Percentiles rank a stretch among this genome's conserved stretches.
Conservation (phyloP, 2,113 vertebrate species). For the Chinchilla lanigera region DNA sequence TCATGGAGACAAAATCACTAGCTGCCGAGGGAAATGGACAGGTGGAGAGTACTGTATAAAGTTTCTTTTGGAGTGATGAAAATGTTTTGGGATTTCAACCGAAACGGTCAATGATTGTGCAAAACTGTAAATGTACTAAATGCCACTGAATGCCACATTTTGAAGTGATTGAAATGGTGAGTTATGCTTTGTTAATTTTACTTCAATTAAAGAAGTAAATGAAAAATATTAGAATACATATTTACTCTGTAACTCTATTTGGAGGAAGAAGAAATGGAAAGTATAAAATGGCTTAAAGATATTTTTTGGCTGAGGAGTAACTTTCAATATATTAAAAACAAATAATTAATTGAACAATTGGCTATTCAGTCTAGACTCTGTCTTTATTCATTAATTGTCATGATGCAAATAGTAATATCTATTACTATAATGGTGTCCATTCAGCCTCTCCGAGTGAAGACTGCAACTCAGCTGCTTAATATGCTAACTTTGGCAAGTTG, state of each 20-base stretch:
- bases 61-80: background rate
- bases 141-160: background rate
- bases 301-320: conserved; percentile 61
- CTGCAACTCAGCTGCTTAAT: background rate
- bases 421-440: background rate
- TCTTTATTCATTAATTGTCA: conserved; percentile 48
- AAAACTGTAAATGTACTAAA: background rate
- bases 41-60: background rate
- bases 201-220: conserved; percentile 32
- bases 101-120: background rate
- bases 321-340: conserved; percentile 61
- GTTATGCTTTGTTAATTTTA: background rate
- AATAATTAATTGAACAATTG: conserved; percentile 50
- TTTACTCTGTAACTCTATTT: conserved; percentile 7
- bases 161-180: background rate
- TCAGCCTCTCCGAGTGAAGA: background rate
- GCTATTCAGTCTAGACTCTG: conserved; percentile 46
- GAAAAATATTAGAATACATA: background rate
- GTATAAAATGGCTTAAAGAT: conserved; percentile 50
- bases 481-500: background rate
- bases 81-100: background rate
- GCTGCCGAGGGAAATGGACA: background rate
- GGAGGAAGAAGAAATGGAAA: background rate
- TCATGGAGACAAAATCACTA: background rate
- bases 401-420: conserved; percentile 40